Evolutionary conservation across 2,888 invertebrate genomes (phyloP), one percentile per base, ranked within the genome.

Genomic region (Chymomyza fuscimana): DNA sequence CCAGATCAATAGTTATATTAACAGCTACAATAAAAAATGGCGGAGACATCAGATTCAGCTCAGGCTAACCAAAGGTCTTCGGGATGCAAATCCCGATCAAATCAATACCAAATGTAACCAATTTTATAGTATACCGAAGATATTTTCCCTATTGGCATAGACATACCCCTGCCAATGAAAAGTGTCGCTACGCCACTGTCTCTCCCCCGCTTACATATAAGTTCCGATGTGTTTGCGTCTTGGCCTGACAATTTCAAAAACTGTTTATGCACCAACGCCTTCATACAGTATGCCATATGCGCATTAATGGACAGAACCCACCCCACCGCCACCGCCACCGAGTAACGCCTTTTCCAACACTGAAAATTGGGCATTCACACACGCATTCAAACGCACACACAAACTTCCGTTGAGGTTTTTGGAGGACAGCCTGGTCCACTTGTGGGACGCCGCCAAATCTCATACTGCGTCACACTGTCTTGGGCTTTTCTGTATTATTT

Each of bases 201-300:
- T 5, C 32, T 32, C 40, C 10, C 40, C 5, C 40, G 12, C 12
- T 12, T 4, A 46, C 40, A 46, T 46, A 1, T 12, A 12, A 12
- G 52, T 54, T 63, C 63, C 22, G 63, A 32, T 63, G 12, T 63
- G 63, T 63, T 50, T 25, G 63, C 50, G 16, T 51, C 50, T 22
- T 54, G 81, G 85, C 74, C 85, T 76, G 84, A 75, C 87, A 88
- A 80, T 87, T 86, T 86, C 88, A 81, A 87, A 87, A 84, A 87
- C 81, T 83, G 88, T 87, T 84, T 79, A 84, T 83, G 83, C 87
- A 82, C 79, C 86, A 81, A 83, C 87, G 83, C 83, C 83, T 86
- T 77, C 70, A 69, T 79, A 76, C 86, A 85, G 81, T 80, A 80
- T 74, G 76, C 80, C 82, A 80, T 80, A 70, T 78, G 77, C 73